phyloP scores from a whole-genome alignment of 2,888 invertebrate genomes.

The Julus scanicus region DNA sequence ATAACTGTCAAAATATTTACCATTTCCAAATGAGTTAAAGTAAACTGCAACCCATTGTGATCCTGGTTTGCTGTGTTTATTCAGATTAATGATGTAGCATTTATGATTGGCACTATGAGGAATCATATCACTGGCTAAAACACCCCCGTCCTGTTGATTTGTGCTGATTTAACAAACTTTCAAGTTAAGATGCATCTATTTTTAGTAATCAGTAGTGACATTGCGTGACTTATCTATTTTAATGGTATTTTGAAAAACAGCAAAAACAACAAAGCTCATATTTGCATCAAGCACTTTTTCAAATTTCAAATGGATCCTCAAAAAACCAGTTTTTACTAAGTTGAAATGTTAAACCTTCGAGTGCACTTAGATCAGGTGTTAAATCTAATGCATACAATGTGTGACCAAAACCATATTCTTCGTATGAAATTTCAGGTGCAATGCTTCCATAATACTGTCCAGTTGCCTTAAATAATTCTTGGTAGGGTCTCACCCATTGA shows the following conservation, averaged over 20 bases:
- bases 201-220: not conserved
- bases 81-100: too few relatives aligned
- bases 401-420: not conserved
- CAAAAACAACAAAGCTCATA: not conserved
- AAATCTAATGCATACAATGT: not conserved
- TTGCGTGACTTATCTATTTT: not conserved
- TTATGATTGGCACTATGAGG: not conserved
- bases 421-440: not conserved
- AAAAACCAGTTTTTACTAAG: not conserved
- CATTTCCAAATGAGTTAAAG: not conserved
- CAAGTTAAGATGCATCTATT: not conserved
- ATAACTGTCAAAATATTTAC: not conserved
- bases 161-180: not conserved
- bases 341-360: too few relatives aligned
- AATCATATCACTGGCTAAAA: not conserved
- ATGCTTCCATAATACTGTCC: not conserved
- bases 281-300: not conserved
- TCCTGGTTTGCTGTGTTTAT: too few relatives aligned
- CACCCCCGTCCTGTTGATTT: not conserved
- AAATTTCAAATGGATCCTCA: too few relatives aligned
- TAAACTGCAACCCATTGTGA: not conserved
- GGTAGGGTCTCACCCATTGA: not conserved
- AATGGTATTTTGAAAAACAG: not conserved
- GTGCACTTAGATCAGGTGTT: not conserved
- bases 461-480: not conserved